Conservation (phyloP, 1,140 invertebrate species). For the Brachionus rubens region DNA sequence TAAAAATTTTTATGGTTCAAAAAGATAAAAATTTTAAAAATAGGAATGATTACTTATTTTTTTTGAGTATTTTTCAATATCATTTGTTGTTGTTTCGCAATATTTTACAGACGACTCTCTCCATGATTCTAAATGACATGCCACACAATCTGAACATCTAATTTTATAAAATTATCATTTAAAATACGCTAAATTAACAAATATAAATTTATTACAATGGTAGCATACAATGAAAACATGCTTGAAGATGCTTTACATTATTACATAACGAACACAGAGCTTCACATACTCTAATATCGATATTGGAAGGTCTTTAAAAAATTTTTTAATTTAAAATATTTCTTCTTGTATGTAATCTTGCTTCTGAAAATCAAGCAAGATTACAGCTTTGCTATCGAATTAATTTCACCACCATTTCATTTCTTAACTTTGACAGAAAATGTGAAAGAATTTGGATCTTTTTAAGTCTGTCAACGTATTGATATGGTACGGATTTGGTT, state of each 20-base stretch:
- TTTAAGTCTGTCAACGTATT: no score
- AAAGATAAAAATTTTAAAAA: not conserved
- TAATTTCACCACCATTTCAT: no score
- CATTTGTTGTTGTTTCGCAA: not conserved
- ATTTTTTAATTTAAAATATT: not conserved
- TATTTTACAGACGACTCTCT: conserved; percentile 1
- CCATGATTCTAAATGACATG: not conserved
- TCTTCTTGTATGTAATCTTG: no score
- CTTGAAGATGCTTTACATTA: not conserved
- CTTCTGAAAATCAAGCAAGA: no score
- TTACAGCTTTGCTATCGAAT: no score
- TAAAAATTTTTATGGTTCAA: not conserved
- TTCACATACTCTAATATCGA: not conserved
- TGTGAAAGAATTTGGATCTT: no score
- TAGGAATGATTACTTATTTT: not conserved
- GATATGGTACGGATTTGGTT: no score
- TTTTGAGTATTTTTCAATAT: conserved; percentile 9
- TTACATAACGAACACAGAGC: conserved; percentile 24
- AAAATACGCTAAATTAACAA: not conserved
- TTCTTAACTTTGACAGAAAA: no score
- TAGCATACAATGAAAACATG: conserved; percentile 42
- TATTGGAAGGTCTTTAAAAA: not conserved
- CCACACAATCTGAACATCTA: conserved; percentile 10
- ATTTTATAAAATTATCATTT: not conserved
- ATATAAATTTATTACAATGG: not conserved